Base-by-base conservation (phyloP, 2,113 vertebrate genomes). In the Sylvilagus bachmani region DNA sequence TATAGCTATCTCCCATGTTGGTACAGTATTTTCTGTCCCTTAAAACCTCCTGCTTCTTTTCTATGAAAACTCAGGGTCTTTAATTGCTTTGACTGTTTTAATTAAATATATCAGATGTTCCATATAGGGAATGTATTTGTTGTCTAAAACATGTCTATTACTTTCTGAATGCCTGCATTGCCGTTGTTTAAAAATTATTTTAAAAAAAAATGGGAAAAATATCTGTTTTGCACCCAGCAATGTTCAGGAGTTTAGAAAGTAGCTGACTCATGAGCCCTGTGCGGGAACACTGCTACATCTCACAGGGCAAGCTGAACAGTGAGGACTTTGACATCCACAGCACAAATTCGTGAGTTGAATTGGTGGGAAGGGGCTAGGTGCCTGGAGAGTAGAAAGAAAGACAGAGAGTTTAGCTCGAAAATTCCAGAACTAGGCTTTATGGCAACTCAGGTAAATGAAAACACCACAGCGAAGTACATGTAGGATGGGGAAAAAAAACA, bases 131-230 rank as follows among this genome's bases (percentile, higher is more conserved):
- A 25, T n/a, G 27, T 33, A 55, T 74, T 62, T 61, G 21, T 78
- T n/a, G 29, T 27, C 84, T 96, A 86, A 8, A 58, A 14, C 80
- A 55, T 93, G 91, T 92, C 73, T 38, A 33, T 86, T 85, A 82
- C n/a, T 86, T 89, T 84, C 58, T 89, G 24, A 86, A 86, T 86
- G 17, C 11, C 19, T 74, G 4, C 3, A 69, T 38, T 86, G 58
- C 44, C 69, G 58, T 69, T 90, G 79, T 95, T 84, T n/a, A 81
- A 83, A 44, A 44, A 44, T 90, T 22, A 66, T 96, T 86, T 96
- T 86, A 89, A 94, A 93, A 95, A 38, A 86, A 94, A 93, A 53
- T 83, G 44, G 19, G 85, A 62, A 77, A 77, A 87, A 17, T 7
- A 16, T 74, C 19, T 69, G 19, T 86, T 84, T 95, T 94, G 27